Evolutionary conservation across 92 coral and sea anemone species (phyloP), one percentile per base, ranked within the genome.

Genomic region (Epizoanthus scotinus): DNA sequence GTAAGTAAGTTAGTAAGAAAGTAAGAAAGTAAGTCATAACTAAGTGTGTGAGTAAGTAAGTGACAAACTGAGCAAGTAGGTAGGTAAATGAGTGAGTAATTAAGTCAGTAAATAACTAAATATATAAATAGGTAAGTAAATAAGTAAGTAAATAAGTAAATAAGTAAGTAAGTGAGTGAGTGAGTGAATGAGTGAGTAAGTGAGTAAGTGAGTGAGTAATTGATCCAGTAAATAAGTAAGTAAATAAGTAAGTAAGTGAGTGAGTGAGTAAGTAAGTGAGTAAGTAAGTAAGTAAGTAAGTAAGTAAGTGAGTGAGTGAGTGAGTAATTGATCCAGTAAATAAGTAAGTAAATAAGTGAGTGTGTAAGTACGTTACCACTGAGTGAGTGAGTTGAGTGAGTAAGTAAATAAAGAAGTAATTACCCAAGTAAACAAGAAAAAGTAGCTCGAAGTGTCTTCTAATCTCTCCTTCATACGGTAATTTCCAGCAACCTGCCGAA

Each of bases 401-500:
- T 20, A 0, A 21, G 18, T 24, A 0, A 10, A 13, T 17, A 4
- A 21, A 18, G 18, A 26, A 5, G 29, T 13, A 5, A 5, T 1
- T 63, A 26, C 0, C 5, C 10, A 20, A 25, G 17, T 25, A 0
- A 25, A 5, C 14, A 3, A 25, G 31, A 31, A 63, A 18, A 22
- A 5, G 4, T 28, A 64, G 38, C 50, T 44, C 12, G 7, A 10
- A 8, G 50, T 47, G 52, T 47, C 52, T 47, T 47, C 52, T 13
- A 47, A 47, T 47, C 2, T 47, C 52, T 0, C 52, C 1, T 47
- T 47, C 52, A 47, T 65, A 10, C 15, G 27, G 4, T 28, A 0
- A 27, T 53, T 64, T 25, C 21, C 84, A 92, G 97, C 66, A 49
- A 29, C 97, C 97, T 10, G 87, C 97, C 21, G 68, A 70, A 53